Conservation (phyloP, 37 sponge, comb jelly and placozoan species). For the Beroe ovata region DNA sequence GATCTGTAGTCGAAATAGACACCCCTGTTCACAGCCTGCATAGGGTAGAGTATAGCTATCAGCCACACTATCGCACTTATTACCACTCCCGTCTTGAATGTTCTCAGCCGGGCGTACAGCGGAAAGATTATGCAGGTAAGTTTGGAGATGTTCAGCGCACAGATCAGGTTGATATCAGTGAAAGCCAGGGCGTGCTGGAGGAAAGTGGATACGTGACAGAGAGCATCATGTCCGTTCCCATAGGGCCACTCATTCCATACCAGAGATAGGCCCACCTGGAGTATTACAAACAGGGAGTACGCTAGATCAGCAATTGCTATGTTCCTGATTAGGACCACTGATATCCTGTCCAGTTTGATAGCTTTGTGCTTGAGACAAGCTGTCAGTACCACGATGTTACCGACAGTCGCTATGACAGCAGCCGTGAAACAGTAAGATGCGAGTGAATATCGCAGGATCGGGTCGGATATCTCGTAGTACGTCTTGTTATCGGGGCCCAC, state of each 20-base stretch:
- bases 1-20: constrained; percentile 14
- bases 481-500: constrained; percentile 20
- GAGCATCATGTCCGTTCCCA: background rate
- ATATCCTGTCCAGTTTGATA: constrained; percentile 27
- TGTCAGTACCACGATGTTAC: constrained; percentile 30
- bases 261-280: constrained; percentile 28
- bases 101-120: background rate
- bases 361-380: constrained; percentile 28
- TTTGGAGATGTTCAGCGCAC: constrained; percentile 56
- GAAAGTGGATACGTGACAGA: constrained; percentile 38
- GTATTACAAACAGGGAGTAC: constrained; percentile 39
- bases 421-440: constrained; percentile 25
- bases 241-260: constrained; percentile 15
- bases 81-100: constrained; percentile 2
- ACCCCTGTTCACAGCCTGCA: background rate
- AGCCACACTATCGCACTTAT: constrained; percentile 34
- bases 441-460: background rate
- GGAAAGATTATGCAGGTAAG: constrained; percentile 22
- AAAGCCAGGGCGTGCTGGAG: constrained; percentile 24
- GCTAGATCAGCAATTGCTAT: constrained; percentile 52
- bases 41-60: constrained; percentile 30
- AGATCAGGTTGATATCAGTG: constrained; percentile 55
- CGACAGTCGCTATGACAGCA: constrained; percentile 1
- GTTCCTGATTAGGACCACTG: constrained; percentile 5
- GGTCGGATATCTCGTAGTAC: constrained; percentile 18